Base-by-base conservation (phyloP, 2,113 vertebrate genomes). In the Verasper variegatus region DNA sequence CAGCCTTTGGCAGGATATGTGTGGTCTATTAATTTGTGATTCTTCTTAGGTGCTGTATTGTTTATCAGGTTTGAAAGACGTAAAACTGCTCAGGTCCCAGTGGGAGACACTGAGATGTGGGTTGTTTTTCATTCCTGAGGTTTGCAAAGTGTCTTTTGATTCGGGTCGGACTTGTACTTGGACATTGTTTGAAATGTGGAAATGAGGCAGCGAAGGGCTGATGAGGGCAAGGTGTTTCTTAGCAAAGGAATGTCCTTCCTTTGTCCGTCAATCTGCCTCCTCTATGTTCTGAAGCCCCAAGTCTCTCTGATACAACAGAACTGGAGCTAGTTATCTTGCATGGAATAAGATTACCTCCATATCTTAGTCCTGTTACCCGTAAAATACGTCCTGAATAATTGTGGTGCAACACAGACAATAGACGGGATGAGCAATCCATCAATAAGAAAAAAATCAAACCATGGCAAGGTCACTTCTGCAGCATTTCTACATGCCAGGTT, bases 61-160 rank as follows among this genome's bases (percentile, higher is more conserved):
- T 95, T 96, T 92, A 95, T 69, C 64, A 93, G 94, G 86, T 94
- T 95, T 94, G 94, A 95, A 95, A 95, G 92, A 93, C 90, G 94
- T 90, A 94, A 95, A 95, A 84, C 93, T 95, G 94, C 88, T 94
- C 91, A 90, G 86, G 88, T 90, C 89, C 92, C 94, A 92, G 89
- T 78, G 88, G 88, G 92, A 90, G 92, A 88, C 76, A 63, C 71
- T 66, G 64, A 78, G 85, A 88, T 93, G 93, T 92, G 84, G 88
- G 80, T 74, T 91, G 88, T 92, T 93, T 91, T 93, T 91, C 83
- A 80, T 93, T 94, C 81, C 86, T 80, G 27, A 66, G 85, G 71
- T 92, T 92, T 90, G 85, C 84, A 71, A 91, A 90, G 90, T 88
- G 62, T 90, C 86, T 93, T 90, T 90, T 88, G 89, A 92, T 88